Evolutionary conservation across 2,113 vertebrate species (phyloP), one percentile per base, ranked within the genome.

Genomic region (Procavia capensis): DNA sequence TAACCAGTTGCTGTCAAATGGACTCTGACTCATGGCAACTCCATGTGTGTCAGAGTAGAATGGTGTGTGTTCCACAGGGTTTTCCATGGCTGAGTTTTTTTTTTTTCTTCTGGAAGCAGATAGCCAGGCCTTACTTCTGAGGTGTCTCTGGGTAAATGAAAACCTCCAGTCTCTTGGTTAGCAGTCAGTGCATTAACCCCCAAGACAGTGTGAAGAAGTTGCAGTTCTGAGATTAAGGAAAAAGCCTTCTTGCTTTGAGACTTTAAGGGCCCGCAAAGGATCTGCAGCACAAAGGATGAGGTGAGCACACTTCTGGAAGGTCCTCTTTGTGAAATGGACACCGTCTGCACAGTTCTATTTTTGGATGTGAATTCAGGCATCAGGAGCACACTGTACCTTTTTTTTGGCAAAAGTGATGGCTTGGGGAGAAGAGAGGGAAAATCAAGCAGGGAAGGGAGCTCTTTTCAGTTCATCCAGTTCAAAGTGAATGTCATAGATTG

Each of bases 401-500:
- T 90, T 88, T 57, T 70, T 17, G 29, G 20, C 61, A 66, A 61
- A 27, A 68, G 81, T 64, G 85, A 93, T 72, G 76, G 39, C 81
- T 94, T 94, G 82, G 90, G 85, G 63, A 94, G 91, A 94, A 97
- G 70, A 80, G 95, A 95, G 94, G 68, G 17, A 93, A 90, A 97
- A 88, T 95, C 87, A 95, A 97, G 85, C 79, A 96, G 79, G 97
- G 94, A 97, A 97, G 91, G 70, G 89, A 97, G 94, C 92, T 95
- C 85, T 91, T 96, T 97, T 97, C 93, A 96, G 97, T 90, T 97
- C 96, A 98, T 98, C 93, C 95, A 97, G 90, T 97, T 96, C 90
- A 97, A 97, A 97, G 95, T 92, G 85, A 97, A 97, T 96, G 95
- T 97, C 94, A 93, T 91, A 88, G 96, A 96, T 96, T 91, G 96